These are phyloP conservation scores for Oreortyx pictus DNA, from an alignment of 2,797 vertebrate species.

Conservation along the genomic window DNA sequence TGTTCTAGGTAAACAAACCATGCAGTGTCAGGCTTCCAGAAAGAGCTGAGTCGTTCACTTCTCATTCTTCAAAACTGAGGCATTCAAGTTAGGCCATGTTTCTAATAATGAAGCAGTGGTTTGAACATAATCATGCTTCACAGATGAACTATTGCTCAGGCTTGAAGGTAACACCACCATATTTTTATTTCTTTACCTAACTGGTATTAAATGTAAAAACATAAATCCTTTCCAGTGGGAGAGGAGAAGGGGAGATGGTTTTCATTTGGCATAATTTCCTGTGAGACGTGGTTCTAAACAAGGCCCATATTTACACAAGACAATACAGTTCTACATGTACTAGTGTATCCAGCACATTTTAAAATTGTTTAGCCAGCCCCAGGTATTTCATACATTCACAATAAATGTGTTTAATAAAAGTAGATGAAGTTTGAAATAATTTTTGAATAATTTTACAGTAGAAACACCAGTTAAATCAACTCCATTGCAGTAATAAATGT, in stretches of 20 bases:
- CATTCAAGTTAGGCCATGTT: constrained; percentile 15
- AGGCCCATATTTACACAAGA: constrained; percentile 80
- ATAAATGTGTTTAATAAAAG: constrained; percentile 83
- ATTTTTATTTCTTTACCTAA: constrained; percentile 74
- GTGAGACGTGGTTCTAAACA: constrained; percentile 78
- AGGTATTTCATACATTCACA: constrained; percentile 74
- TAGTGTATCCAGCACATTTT: constrained; percentile 70
- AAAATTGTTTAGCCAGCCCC: constrained; percentile 74
- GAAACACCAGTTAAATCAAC: constrained; percentile 83
- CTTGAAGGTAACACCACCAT: constrained; percentile 61
- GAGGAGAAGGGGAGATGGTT: constrained; percentile 80
- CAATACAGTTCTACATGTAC: constrained; percentile 77
- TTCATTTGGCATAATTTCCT: constrained; percentile 86
- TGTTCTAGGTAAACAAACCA: background rate
- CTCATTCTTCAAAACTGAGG: constrained; percentile 27
- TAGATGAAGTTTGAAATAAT: constrained; percentile 81
- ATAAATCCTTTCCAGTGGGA: constrained; percentile 78
- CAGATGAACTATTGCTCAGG: constrained; percentile 72
- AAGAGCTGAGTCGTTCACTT: constrained; percentile 14
- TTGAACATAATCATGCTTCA: constrained; percentile 63
- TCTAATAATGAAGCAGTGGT: constrained; percentile 58
- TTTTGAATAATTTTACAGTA: constrained; percentile 83
- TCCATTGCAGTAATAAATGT: constrained; percentile 81
- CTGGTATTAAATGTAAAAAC: constrained; percentile 80
- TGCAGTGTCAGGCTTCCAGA: background rate